Evolutionary conservation across 1,140 invertebrate genomes (phyloP).

Genomic region (Drosophila mayri): DNA sequence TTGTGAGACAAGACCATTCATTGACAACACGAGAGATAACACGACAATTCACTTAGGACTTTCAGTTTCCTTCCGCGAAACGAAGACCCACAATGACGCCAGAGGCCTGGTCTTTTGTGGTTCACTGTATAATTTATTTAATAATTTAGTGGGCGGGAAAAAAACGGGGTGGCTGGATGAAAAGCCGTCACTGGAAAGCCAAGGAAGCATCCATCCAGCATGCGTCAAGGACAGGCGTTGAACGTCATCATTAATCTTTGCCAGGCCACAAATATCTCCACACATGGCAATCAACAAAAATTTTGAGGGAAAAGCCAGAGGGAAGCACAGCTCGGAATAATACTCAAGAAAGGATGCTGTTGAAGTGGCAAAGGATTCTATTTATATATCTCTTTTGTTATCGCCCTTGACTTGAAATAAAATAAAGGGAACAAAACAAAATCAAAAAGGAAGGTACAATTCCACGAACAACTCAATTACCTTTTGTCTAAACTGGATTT

Average conservation of each 20-base stretch:
- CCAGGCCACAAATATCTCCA: constrained; percentile 25
- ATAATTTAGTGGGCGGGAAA: constrained; percentile 48
- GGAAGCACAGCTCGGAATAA: neutral
- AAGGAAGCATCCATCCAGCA: constrained; percentile 14
- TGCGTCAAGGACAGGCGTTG: constrained; percentile 22
- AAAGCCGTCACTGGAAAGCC: constrained; percentile 8
- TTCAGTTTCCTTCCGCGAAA: constrained; percentile 3
- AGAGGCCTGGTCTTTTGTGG: constrained; percentile 19
- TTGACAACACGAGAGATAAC: constrained; percentile 11
- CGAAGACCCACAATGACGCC: constrained; percentile 28
- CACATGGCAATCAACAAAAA: constrained; percentile 27
- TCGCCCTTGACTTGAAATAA: constrained; percentile 26
- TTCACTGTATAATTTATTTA: constrained; percentile 68
- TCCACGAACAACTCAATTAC: constrained; percentile 1
- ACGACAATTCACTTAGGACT: constrained; percentile 39
- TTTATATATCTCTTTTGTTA: constrained; percentile 31
- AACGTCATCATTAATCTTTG: constrained; percentile 66
- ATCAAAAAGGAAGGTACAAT: constrained; percentile 1
- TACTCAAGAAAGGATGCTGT: neutral
- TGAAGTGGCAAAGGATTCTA: constrained; percentile 31
- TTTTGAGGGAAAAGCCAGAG: neutral
- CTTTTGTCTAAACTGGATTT: neutral
- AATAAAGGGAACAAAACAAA: constrained; percentile 31
- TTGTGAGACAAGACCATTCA: constrained; percentile 22
- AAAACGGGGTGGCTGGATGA: constrained; percentile 9